Evolutionary conservation across 2,888 invertebrate species (phyloP).

Genomic region (Parnassius mnemosyne): DNA sequence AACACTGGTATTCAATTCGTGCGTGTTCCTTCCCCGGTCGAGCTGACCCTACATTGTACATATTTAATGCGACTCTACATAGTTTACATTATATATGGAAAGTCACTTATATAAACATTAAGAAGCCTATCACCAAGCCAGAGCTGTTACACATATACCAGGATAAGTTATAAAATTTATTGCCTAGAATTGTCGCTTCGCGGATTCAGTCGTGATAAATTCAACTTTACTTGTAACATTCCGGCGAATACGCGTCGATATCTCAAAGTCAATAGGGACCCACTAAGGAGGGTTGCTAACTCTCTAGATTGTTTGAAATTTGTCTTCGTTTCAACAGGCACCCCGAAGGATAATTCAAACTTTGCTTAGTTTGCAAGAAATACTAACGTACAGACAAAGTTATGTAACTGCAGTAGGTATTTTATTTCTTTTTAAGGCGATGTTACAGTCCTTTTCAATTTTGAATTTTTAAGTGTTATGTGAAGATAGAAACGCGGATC

Average conservation of each 20-base stretch:
- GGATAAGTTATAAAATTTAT: constrained; percentile 31
- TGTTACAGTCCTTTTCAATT: no score
- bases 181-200: constrained; percentile 31
- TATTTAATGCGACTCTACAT: no score
- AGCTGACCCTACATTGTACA: no score
- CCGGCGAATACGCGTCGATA: constrained; percentile 28
- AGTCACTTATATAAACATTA: no score
- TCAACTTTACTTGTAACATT: constrained; percentile 31
- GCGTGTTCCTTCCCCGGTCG: no score
- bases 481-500: no score
- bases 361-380: constrained; percentile 15
- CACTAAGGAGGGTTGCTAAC: constrained; percentile 15
- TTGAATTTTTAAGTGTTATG: no score
- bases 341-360: constrained; percentile 25
- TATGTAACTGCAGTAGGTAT: constrained; percentile 6
- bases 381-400: constrained; percentile 16
- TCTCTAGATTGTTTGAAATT: constrained; percentile 21
- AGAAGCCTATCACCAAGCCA: no score
- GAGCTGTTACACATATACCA: no score
- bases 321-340: constrained; percentile 25
- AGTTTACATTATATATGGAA: no score
- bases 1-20: no score
- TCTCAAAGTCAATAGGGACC: constrained; percentile 21
- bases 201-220: constrained; percentile 33
- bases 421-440: not conserved